Base-by-base conservation (phyloP, 2,888 invertebrate species). In the Galerucella calmariensis region DNA sequence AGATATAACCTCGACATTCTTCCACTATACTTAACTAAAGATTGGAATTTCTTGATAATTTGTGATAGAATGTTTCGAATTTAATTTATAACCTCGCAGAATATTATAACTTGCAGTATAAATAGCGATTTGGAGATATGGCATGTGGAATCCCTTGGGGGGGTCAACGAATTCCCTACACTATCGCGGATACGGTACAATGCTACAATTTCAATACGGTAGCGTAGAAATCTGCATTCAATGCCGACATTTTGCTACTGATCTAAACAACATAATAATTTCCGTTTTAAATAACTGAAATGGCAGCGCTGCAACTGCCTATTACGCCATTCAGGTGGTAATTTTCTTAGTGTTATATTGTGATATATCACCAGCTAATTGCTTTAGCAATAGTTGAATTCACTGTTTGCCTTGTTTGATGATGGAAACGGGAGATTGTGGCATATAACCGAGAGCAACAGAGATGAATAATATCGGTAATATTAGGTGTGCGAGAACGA, bases 221-320 rank as follows among this genome's bases (percentile, higher is more conserved):
- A 79, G 79, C 81, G 67, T 70, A 72, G 78, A 79, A 80, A 81
- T 81, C 80, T 80, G 81, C 81, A 81, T 79, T 78, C 78, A 81
- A 81, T 81, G 79, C 79, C 72, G 78, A 24, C 56, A 65, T 77
- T 77, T 76, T 75, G 79, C 77, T 76, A 73, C 73, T 67, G 77
- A 79, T 81, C 77, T 79, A 79, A 79, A 79, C 79, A 77, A 78
- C 79, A 79, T 81, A 79, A 81, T 79, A 79, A 79, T 81, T 81
- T 81, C 79, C 81, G 79, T 79, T 79, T 75, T 71, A 72, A 73
- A 77, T 75, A 71, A 76, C 74, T 73, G 66, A 27, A 65, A 78
- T 77, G 69, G 74, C 77, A 76, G 73, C 65, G 51, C 67, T 66
- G 65, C 73, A 73, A 76, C 75, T 74, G 73, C 72, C 73, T 76